phyloP scores from a whole-genome alignment of 1,140 invertebrate species.

The Orchestia grillus region DNA sequence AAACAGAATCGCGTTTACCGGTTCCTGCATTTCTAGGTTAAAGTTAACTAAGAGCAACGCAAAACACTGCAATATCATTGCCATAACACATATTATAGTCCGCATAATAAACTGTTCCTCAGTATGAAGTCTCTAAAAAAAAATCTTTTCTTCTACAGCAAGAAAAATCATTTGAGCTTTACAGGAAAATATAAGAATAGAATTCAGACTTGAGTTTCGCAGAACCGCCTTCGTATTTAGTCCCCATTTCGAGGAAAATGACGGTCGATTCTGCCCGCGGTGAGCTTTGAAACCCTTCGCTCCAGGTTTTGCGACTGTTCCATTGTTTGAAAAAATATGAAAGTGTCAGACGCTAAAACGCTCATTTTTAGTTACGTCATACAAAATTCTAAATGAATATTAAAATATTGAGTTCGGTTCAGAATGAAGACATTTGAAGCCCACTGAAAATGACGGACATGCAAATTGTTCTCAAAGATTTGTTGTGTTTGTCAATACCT shows the following conservation, averaged over 20 bases:
- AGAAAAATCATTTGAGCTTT: neutral
- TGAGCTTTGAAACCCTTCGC: neutral
- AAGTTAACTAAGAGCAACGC: too few relatives aligned
- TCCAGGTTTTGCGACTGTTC: neutral
- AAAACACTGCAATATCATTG: too few relatives aligned
- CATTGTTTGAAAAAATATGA: neutral
- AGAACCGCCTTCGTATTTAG: neutral
- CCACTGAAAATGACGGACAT: too few relatives aligned
- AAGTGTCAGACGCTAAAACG: neutral
- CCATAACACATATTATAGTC: too few relatives aligned
- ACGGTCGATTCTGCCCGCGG: neutral
- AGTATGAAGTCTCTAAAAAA: too few relatives aligned
- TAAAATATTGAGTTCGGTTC: neutral
- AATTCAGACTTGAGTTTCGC: neutral
- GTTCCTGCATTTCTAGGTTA: too few relatives aligned
- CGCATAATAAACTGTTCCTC: too few relatives aligned
- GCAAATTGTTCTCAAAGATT: neutral
- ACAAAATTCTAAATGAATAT: neutral
- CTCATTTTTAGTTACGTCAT: neutral
- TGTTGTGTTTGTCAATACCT: neutral
- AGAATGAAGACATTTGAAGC: neutral
- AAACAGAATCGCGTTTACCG: too few relatives aligned
- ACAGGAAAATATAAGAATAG: neutral
- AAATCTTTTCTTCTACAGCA: too few relatives aligned
- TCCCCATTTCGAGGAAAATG: neutral